These are phyloP conservation scores for Xestia xanthographa DNA, from an alignment of 2,888 invertebrate genomes.

Conservation along the genomic window DNA sequence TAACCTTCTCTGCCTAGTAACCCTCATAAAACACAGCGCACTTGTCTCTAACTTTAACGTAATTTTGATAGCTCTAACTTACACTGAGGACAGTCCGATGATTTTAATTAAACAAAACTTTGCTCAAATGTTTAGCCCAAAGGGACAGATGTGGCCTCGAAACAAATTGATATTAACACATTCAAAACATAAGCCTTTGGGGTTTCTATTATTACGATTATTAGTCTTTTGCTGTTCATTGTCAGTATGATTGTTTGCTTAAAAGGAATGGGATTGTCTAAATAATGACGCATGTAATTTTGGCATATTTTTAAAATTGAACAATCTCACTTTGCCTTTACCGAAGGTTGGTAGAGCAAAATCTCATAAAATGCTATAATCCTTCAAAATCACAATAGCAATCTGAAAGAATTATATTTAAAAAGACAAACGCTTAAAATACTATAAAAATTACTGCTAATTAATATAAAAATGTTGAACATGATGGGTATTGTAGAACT, in stretches of 20 bases:
- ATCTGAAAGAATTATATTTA: not conserved
- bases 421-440: not conserved
- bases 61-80: constrained; percentile 62
- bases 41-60: constrained; percentile 59
- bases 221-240: constrained; percentile 46
- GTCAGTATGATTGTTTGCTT: not conserved
- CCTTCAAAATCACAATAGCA: not conserved
- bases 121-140: constrained; percentile 56
- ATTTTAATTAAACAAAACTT: constrained; percentile 72
- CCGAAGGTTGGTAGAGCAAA: not conserved
- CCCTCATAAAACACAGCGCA: constrained; percentile 59
- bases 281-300: not conserved
- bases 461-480: not conserved
- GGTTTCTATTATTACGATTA: constrained; percentile 49
- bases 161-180: constrained; percentile 67
- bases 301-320: not conserved
- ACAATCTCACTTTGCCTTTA: not conserved
- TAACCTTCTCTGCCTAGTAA: constrained; percentile 30
- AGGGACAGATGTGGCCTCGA: constrained; percentile 57
- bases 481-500: not conserved
- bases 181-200: constrained; percentile 59
- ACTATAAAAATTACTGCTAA: not conserved
- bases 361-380: not conserved
- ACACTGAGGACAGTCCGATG: constrained; percentile 59
- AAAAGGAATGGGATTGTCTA: not conserved